Base-by-base conservation (phyloP, 2,113 vertebrate genomes). In the Daubentonia madagascariensis region DNA sequence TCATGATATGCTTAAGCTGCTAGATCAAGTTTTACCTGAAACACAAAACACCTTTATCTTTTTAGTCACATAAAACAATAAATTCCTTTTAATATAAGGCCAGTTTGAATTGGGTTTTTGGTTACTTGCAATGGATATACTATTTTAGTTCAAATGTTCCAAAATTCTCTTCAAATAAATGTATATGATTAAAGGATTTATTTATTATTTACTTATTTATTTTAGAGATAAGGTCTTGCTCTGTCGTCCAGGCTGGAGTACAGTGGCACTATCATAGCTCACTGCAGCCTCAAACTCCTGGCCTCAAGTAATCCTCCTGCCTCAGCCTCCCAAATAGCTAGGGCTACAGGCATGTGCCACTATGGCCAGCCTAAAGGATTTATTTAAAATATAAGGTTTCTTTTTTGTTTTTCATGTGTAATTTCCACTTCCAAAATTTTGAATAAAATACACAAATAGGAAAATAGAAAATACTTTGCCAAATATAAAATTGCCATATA, bases 161-260 rank as follows among this genome's bases (percentile, higher is more conserved):
- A 48, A 92, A 92, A 89, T 85, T 89, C 37, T 95, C 20, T 67
- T 73, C 40, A 88, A 88, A 83, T 67, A 87, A 96, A 50, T 57
- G 35, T n/a, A 50, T 6, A 57, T 70, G 35, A 54, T 78, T 89
- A 78, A 84, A 89, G 12, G 3, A 79, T 57, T 72, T 91, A 75
- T 32, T 90, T 90, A 50, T 57, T 22, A 57, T 57, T 57, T 57
- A 61, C 59, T 61, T 61, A 61, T 61, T 61, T 28, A 61, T 61
- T 61, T 28, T 61, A 25, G 59, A 61, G 59, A 61, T 28, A 61
- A 61, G 23, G 25, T 61, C 59, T 61, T 61, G 59, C 25, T 25
- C 23, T 61, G 23, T 61, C 8, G 9, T 22, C 23, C 22, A 61
- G 23, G 59, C 59, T 61, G 59, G 59, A 61, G 23, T 25, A 8